Percentiles rank a stretch among this genome's conserved stretches.
These are phyloP conservation scores for Megaceryle torquata DNA, from an alignment of 2,113 vertebrate genomes.

Conservation along the genomic window DNA sequence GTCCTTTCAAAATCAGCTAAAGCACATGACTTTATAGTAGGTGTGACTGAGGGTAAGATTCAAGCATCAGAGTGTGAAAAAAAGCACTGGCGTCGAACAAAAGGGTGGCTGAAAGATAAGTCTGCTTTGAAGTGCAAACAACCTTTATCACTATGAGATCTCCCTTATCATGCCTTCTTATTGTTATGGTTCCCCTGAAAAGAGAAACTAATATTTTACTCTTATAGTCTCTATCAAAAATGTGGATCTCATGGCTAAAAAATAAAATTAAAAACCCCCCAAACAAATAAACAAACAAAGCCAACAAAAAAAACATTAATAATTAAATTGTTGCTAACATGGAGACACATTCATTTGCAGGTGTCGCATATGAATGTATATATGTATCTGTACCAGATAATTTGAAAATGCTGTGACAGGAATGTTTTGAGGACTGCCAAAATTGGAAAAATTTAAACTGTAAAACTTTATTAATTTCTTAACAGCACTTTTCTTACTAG, in stretches of 20 bases:
- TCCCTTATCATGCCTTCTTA: not conserved
- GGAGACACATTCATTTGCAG: not conserved
- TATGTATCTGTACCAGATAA: not conserved
- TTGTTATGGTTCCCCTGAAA: not conserved
- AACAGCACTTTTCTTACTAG: not conserved
- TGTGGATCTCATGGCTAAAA: not conserved
- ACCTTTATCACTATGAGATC: not conserved
- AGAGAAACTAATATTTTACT: not conserved
- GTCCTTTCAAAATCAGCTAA: not conserved
- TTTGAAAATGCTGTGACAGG: not conserved
- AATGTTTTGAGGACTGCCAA: not conserved
- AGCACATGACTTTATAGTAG: not conserved
- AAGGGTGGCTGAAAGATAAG: not conserved
- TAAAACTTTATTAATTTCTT: not conserved
- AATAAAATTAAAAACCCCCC: too few relatives aligned
- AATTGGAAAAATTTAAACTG: not conserved
- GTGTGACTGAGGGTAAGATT: not conserved
- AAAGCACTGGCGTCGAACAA: not conserved
- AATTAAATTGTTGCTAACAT: not conserved
- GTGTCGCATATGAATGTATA: not conserved
- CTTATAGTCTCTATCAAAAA: not conserved
- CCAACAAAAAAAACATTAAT: not conserved
- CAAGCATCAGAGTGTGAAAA: not conserved
- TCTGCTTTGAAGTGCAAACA: not conserved
- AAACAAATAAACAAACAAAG: not conserved